These are phyloP conservation scores for Amazona guildingii DNA, from an alignment of 2,113 vertebrate genomes.

Conservation along the genomic window DNA sequence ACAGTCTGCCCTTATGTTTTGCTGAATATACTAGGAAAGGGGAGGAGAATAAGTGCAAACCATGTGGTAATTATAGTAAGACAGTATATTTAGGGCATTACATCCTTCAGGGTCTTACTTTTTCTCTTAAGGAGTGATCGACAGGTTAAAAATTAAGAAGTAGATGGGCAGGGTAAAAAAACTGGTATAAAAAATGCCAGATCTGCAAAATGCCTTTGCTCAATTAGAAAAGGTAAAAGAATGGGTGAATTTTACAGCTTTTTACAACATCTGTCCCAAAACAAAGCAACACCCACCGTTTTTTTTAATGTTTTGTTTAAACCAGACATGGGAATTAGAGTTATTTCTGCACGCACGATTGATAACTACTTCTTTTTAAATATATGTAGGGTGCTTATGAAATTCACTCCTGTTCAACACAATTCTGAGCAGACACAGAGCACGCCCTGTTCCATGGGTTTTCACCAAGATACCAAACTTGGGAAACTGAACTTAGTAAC, in stretches of 20 bases:
- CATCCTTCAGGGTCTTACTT: background rate
- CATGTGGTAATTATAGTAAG: background rate
- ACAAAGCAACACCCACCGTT: background rate
- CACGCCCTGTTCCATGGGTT: background rate
- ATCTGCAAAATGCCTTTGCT: background rate
- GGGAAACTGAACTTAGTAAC: background rate
- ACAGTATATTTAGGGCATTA: background rate
- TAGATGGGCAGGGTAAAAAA: background rate
- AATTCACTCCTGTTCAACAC: background rate
- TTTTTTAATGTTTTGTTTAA: background rate
- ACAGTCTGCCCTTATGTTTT: slow-evolving; percentile 96
- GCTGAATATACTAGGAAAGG: slow-evolving; percentile 90
- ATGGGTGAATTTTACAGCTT: background rate
- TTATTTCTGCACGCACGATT: background rate
- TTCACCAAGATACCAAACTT: background rate
- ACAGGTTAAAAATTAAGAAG: background rate
- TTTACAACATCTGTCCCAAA: background rate
- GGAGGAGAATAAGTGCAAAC: background rate
- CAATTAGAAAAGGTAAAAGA: background rate
- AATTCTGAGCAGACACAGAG: background rate
- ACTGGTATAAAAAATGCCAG: background rate
- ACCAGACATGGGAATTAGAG: background rate
- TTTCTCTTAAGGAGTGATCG: background rate
- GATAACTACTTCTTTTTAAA: background rate
- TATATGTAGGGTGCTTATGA: background rate